Base-by-base conservation (phyloP, 2,797 vertebrate species). In the Pangasius macronema region DNA sequence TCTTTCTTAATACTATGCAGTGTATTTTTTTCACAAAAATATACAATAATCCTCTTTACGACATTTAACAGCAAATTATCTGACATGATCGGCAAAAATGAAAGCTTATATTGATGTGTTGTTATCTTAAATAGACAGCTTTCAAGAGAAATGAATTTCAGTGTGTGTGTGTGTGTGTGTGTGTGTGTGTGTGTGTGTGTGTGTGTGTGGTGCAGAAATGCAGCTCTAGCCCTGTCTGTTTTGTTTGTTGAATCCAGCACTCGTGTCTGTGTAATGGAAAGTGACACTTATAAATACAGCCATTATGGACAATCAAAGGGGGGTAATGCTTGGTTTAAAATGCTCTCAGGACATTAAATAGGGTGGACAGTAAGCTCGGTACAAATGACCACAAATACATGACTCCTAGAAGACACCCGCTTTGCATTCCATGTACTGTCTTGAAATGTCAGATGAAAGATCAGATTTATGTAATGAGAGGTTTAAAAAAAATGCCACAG, bases 191-290 rank as follows among this genome's bases (percentile, higher is more conserved):
- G 39, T 49, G 72, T 75, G 72, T 73, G 72, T 73, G 73, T 51
- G 27, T 51, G 46, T 53, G 75, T 55, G 51, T 79, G 46, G 27
- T 57, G 33, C 22, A 30, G 76, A 36, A 33, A 20, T 57, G 30
- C 33, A 57, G n/a, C 30, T 79, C 57, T n/a, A 46, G 61, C 67
- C 81, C 81, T 82, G 16, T n/a, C 81, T 82, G 8, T 7, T 30
- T 33, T 20, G 5, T n/a, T 46, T 82, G 27, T 39, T 30, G 3
- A 59, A 57, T 39, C 16, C 51, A 36, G 30, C 39, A 24, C 11
- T 80, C 3, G 5, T 27, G 59, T 46, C 39, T 11, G 9, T 30
- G 30, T 36, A 83, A 70, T 53, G 20, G 11, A 53, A 53, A 55
- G 49, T 70, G n/a, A 36, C 82, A 22, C 8, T 30, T 67, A 20